Evolutionary conservation across 1,140 invertebrate species (phyloP).

Genomic region (Drosophila hydei): DNA sequence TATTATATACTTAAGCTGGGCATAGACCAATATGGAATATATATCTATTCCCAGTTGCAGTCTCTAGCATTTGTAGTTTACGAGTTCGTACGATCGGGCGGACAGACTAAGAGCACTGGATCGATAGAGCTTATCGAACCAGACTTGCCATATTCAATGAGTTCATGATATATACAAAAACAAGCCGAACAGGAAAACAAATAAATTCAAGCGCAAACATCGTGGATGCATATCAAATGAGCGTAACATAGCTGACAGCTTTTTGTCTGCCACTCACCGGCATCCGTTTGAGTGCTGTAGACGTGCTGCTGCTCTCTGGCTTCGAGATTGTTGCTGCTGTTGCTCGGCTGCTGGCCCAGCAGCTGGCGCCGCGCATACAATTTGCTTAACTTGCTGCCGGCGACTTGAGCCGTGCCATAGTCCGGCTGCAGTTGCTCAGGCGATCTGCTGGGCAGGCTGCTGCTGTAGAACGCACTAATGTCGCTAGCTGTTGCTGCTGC

Average conservation of each 20-base stretch:
- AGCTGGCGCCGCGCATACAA: slow-evolving; percentile 70
- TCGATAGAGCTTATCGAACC: too few species aligned
- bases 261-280: slow-evolving; percentile 43
- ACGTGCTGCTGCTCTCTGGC: slow-evolving; percentile 45
- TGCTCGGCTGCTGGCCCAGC: slow-evolving; percentile 52
- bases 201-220: background rate
- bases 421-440: slow-evolving; percentile 19
- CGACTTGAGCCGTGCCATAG: slow-evolving; percentile 14
- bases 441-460: slow-evolving; percentile 28
- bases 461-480: background rate
- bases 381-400: slow-evolving; percentile 70
- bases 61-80: too few species aligned
- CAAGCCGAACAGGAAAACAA: background rate
- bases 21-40: too few species aligned
- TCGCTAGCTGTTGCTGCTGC: slow-evolving; percentile 34
- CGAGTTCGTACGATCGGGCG: too few species aligned
- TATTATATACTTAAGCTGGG: too few species aligned
- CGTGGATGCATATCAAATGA: background rate
- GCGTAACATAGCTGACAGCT: background rate
- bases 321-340: slow-evolving; percentile 50
- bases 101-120: too few species aligned
- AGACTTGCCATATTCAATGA: background rate
- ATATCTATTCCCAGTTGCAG: too few species aligned
- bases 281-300: slow-evolving; percentile 34
- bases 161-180: background rate